phyloP scores from a whole-genome alignment of 2,113 vertebrate genomes.

The Noctilio leporinus region DNA sequence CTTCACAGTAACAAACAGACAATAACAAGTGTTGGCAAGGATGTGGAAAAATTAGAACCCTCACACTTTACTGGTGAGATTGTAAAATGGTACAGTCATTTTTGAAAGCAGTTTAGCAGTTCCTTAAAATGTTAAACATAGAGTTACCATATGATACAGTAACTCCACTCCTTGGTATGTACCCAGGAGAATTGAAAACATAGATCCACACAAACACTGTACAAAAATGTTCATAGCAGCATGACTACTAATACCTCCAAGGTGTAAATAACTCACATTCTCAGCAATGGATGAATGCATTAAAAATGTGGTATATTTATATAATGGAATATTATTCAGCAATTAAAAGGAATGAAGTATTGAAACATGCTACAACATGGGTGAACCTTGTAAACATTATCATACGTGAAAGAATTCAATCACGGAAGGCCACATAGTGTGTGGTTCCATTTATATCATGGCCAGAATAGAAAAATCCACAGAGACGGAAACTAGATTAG shows the following conservation, averaged over 20 bases:
- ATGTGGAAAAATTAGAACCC: background rate
- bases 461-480: background rate
- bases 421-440: background rate
- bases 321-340: background rate
- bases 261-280: background rate
- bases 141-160: background rate
- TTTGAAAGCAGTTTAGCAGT: background rate
- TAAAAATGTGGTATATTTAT: background rate
- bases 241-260: background rate
- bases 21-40: background rate
- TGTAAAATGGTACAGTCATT: background rate
- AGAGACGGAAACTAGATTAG: background rate
- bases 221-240: background rate
- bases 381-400: background rate
- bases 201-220: background rate
- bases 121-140: background rate
- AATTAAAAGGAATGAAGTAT: background rate
- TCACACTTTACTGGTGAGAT: background rate
- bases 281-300: background rate
- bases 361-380: background rate
- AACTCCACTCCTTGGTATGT: background rate
- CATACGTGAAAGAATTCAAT: background rate
- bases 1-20: background rate
- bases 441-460: background rate
- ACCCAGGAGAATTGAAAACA: background rate